Percentiles rank a stretch among this genome's conserved stretches.
Evolutionary conservation across 1,140 invertebrate species (phyloP).

Genomic region (Bombus superbus): DNA sequence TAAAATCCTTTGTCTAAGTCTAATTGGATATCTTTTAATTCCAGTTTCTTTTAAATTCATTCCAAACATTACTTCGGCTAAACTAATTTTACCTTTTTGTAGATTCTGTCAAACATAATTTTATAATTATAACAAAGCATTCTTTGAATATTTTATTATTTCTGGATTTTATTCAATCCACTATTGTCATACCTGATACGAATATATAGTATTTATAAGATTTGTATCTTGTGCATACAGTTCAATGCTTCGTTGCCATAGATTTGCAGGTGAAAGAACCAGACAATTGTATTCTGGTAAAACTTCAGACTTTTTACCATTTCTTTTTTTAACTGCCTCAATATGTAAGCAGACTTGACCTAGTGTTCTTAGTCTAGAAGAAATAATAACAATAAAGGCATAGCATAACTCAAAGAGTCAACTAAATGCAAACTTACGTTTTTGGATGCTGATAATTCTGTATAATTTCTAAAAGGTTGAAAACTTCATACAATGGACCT

Average conservation of each 20-base stretch:
- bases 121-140: not conserved
- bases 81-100: constrained; percentile 90
- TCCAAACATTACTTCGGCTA: constrained; percentile 96
- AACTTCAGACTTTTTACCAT: constrained; percentile 84
- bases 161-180: not conserved
- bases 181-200: constrained; percentile 87
- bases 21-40: constrained; percentile 92
- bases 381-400: not conserved
- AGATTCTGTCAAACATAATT: constrained; percentile 83
- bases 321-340: constrained; percentile 88
- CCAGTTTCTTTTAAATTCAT: constrained; percentile 95
- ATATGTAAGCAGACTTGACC: constrained; percentile 94
- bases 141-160: not conserved
- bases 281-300: constrained; percentile 96
- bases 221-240: constrained; percentile 90
- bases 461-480: constrained; percentile 92
- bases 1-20: constrained; percentile 91
- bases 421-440: constrained; percentile 83
- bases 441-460: constrained; percentile 91
- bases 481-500: constrained; percentile 93
- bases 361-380: constrained; percentile 86
- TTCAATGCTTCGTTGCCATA: constrained; percentile 94
- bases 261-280: constrained; percentile 95
- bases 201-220: constrained; percentile 91
- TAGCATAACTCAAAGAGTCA: not conserved